A percentile compares a stretch with the other conserved stretches of the same genome.
These are phyloP conservation scores for Lasiommata megera DNA, from an alignment of 2,888 invertebrate species.

Conservation along the genomic window DNA sequence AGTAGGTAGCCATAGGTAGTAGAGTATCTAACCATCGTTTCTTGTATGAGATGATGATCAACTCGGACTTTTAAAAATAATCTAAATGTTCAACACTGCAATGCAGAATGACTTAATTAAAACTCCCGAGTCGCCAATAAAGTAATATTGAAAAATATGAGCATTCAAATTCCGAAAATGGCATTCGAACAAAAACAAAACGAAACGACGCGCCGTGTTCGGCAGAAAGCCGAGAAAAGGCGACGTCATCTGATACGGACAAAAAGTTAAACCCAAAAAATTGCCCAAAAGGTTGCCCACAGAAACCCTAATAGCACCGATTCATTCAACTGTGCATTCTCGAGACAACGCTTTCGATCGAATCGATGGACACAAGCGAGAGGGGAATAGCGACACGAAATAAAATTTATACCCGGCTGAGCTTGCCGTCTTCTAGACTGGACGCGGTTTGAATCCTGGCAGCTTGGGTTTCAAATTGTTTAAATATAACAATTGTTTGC, in stretches of 20 bases:
- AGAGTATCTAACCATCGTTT: background rate
- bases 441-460: too few relatives aligned
- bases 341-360: slow-evolving; percentile 34
- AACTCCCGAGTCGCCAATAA: background rate
- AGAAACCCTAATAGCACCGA: slow-evolving; percentile 38
- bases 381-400: background rate
- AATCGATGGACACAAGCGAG: slow-evolving; percentile 1
- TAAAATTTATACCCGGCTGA: background rate
- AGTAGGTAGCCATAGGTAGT: too few relatives aligned
- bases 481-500: too few relatives aligned
- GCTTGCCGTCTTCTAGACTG: too few relatives aligned
- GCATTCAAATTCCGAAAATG: slow-evolving; percentile 9
- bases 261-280: slow-evolving; percentile 30
- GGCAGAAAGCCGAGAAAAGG: slow-evolving; percentile 30
- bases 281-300: slow-evolving; percentile 33
- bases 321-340: slow-evolving; percentile 34
- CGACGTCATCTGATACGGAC: slow-evolving; percentile 26
- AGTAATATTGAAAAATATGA: slow-evolving; percentile 8
- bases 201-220: slow-evolving; percentile 2
- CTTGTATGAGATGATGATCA: background rate
- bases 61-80: too few relatives aligned
- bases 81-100: too few relatives aligned
- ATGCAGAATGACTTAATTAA: background rate
- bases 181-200: slow-evolving; percentile 21
- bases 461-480: too few relatives aligned